phyloP scores from a whole-genome alignment of 2,113 vertebrate genomes.

The Rhinoptilus africanus region DNA sequence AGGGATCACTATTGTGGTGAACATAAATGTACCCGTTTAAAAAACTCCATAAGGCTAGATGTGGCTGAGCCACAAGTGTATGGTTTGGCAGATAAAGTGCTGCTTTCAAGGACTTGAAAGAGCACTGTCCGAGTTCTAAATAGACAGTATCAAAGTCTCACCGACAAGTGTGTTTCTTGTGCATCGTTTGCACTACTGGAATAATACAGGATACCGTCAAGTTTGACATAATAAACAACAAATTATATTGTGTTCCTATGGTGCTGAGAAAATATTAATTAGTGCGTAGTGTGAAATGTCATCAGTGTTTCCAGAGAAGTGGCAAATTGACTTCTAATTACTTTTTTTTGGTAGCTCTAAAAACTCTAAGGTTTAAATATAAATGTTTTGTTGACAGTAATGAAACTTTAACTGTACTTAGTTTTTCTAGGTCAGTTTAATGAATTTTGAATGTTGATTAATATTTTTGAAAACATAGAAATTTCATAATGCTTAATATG shows the following conservation, averaged over 20 bases:
- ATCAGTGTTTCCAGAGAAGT: background rate
- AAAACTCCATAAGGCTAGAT: background rate
- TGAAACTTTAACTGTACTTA: background rate
- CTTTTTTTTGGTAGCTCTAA: background rate
- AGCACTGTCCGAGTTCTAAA: background rate
- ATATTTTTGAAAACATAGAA: background rate
- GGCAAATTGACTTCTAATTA: background rate
- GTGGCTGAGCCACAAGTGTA: conserved; percentile 39
- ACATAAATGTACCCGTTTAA: background rate
- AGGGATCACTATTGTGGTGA: conserved; percentile 31
- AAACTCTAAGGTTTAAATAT: background rate
- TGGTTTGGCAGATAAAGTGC: background rate
- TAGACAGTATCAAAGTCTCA: background rate
- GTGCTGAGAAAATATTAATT: background rate
- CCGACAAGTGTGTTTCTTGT: background rate
- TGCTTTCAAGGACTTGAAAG: background rate
- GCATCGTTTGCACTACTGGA: background rate
- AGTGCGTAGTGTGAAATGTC: background rate
- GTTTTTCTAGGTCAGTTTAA: background rate
- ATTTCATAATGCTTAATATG: background rate
- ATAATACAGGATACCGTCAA: background rate
- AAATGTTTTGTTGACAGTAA: background rate
- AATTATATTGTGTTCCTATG: background rate
- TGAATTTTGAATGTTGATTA: background rate
- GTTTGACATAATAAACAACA: background rate